Evolutionary conservation across 2,113 vertebrate species (phyloP), one percentile per base, ranked within the genome.

Genomic region (Arizona elegans): DNA sequence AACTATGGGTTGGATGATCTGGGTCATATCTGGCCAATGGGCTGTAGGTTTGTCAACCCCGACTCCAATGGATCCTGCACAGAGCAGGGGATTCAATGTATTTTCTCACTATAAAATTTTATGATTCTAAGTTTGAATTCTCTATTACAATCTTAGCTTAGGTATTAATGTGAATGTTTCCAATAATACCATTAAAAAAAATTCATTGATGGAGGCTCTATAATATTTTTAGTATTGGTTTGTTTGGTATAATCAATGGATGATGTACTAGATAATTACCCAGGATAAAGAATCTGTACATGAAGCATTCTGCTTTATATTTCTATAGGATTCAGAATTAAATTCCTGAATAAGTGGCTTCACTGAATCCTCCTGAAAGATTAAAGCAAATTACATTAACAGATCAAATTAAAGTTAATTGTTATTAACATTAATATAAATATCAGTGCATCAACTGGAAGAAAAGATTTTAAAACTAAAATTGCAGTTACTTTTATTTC

Each of bases 321-420:
- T 92, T 95, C 95, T 93, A 88, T 9, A 91, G 58, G 43, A 1
- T 1, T 5, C 58, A 75, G 19, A 87, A 65, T 23, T 70, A 43
- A 24, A 13, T 50, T 90, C 70, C 23, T 91, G 89, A 50, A 29
- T 12, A 55, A 54, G 29, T 2, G 8, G 54, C 24, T 23, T 91
- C 70, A 92, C 87, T 88, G 19, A 94, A 21, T 93, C n/a, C 54
- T n/a, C 89, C 94, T 95, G 65, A 19, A 87, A 95, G 86, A 90
- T 26, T 56, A 95, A 89, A 87, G 92, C 86, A 15, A 47, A n/a
- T 11, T 43, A 55, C 92, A 62, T 91, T 90, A 93, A n/a, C 29
- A 50, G 54, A 86, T 86, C 91, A 92, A 43, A 70, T 89, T 55
- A 91, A 70, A 26, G 75, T 52, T 38, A 86, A 55, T 86, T 92